Base-by-base conservation (phyloP, 2,888 invertebrate species). In the Agrilus cyanescens region DNA sequence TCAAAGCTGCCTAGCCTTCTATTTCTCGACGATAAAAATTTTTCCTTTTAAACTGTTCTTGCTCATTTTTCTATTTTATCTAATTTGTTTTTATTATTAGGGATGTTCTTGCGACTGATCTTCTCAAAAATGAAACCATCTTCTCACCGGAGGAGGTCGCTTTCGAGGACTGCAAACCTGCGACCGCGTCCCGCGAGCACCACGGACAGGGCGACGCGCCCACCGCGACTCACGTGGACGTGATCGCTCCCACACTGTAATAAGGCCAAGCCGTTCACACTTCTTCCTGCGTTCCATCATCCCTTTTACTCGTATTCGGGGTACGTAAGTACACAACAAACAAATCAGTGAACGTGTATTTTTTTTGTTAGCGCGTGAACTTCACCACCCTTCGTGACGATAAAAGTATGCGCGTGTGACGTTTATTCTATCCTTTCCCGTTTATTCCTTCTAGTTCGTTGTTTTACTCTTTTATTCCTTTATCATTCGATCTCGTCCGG, bases 191-290 rank as follows among this genome's bases (percentile, higher is more conserved):
- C 25, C 25, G 25, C 25, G 62, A 64, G 47, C 66, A 67, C 45
- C 57, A 61, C 29, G 68, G 67, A 8, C 67, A 67, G 51, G 68
- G 67, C 14, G 68, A 68, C 46, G 66, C 61, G 14, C 61, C 64
- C 10, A 51, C 57, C 18, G 50, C 32, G 47, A 51, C 41, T 44
- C 52, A 30, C 44, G 45, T 38, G 42, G 46, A 43, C 12, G 13
- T 40, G 40, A 40, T 32, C 32, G 36, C 18, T 20, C 40, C 44
- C 5, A 31, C 34, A 10, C 10, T 25, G 25, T 25, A 25, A 25
- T 25, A 25, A 25, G 25, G 25, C 8, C 25, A 10, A 2, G 20
- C 15, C 41, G 18, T 15, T 13, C 33, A n/a, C 18, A 31, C 18
- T 18, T 4, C 12, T 12, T n/a, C 15, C 10, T 36, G 36, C 18